These are phyloP conservation scores for Dendrolimus pini DNA, from an alignment of 2,888 invertebrate genomes.

Conservation along the genomic window DNA sequence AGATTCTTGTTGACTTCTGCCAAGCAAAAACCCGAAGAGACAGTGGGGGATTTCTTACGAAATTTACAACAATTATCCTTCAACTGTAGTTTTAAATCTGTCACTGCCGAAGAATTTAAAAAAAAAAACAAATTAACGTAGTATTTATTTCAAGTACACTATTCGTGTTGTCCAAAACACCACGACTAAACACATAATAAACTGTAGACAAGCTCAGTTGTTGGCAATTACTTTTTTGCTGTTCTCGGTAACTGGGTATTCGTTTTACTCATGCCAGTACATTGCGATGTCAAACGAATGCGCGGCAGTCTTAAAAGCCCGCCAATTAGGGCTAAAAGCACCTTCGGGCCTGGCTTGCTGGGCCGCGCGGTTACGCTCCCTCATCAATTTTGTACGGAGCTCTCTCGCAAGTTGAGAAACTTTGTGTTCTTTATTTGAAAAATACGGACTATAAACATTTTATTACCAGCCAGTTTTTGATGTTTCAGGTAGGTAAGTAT, in stretches of 20 bases:
- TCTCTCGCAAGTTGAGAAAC: slow-evolving; percentile 53
- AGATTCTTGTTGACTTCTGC: too few relatives aligned
- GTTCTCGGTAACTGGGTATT: slow-evolving; percentile 16
- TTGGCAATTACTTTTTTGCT: slow-evolving; percentile 10
- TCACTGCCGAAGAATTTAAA: too few relatives aligned
- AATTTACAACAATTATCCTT: too few relatives aligned
- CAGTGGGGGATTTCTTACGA: too few relatives aligned
- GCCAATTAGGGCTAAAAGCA: slow-evolving; percentile 77
- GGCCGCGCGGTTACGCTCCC: slow-evolving; percentile 56
- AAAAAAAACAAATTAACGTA: too few relatives aligned
- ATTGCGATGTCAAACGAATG: slow-evolving; percentile 61
- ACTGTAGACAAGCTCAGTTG: slow-evolving; percentile 21
- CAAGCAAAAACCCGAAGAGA: too few relatives aligned
- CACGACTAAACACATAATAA: not conserved
- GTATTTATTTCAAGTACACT: too few relatives aligned
- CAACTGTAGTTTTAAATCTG: too few relatives aligned
- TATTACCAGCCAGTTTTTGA: not conserved
- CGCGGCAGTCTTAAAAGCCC: slow-evolving; percentile 75
- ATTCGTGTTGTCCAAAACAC: not conserved
- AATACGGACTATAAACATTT: slow-evolving; percentile 12
- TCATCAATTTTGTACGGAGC: slow-evolving; percentile 73
- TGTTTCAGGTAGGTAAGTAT: slow-evolving; percentile 8
- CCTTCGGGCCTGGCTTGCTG: slow-evolving; percentile 60
- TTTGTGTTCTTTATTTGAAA: slow-evolving; percentile 29
- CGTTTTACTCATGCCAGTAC: slow-evolving; percentile 40